Evolutionary conservation across 2,888 invertebrate species (phyloP).

Genomic region (Lasioglossum pauxillum): DNA sequence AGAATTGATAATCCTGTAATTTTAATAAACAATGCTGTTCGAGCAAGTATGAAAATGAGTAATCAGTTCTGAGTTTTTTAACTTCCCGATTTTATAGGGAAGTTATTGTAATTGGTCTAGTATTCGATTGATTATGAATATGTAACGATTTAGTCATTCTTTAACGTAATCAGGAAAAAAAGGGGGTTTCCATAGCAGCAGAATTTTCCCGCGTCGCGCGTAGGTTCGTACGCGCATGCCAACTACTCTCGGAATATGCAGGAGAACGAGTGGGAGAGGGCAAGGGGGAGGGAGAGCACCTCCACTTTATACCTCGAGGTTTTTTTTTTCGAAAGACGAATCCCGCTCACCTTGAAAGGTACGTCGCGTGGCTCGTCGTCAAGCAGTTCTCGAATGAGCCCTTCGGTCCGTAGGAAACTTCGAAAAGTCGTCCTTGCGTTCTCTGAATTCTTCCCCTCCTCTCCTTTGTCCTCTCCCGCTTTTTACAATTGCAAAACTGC

Average conservation of each 20-base stretch:
- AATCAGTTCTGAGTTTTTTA: not conserved
- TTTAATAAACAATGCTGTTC: not conserved
- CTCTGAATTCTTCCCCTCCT: slow-evolving; percentile 8
- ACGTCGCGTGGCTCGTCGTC: slow-evolving; percentile 74
- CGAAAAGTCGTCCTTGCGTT: slow-evolving; percentile 55
- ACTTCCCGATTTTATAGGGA: no score
- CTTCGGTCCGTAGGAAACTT: slow-evolving; percentile 65
- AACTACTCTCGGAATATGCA: slow-evolving; percentile 26
- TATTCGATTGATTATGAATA: not conserved
- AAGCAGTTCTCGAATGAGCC: slow-evolving; percentile 64
- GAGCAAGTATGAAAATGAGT: not conserved
- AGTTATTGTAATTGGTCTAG: no score
- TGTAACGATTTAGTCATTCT: not conserved
- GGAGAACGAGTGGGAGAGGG: slow-evolving; percentile 30
- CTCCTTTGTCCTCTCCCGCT: not conserved
- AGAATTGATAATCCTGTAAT: not conserved
- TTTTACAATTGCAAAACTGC: not conserved
- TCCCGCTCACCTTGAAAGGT: slow-evolving; percentile 75
- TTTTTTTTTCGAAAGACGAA: slow-evolving; percentile 72
- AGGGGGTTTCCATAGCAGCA: not conserved
- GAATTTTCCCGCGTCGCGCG: slow-evolving; percentile 40
- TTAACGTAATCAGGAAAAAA: not conserved
- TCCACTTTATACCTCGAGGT: slow-evolving; percentile 61
- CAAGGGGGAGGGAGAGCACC: slow-evolving; percentile 53
- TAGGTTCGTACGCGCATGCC: slow-evolving; percentile 1